Evolutionary conservation across 2,113 vertebrate genomes (phyloP), one percentile per base, ranked within the genome.

Genomic region (Donacobius atricapilla): DNA sequence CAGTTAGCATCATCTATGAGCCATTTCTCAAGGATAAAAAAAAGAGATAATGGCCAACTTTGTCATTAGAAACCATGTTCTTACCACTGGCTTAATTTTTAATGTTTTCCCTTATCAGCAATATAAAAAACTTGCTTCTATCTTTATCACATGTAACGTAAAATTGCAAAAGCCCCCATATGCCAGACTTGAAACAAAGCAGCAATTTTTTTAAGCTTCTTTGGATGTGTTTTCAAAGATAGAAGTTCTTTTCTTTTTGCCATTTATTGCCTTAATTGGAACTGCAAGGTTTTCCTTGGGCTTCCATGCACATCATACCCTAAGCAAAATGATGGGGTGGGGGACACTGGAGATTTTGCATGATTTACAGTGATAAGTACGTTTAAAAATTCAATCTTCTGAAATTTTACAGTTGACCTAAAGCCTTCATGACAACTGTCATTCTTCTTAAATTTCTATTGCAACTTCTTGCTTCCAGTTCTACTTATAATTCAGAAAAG

Each of bases 1-100:
- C 76, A 77, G 63, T 85, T 78, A 95, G 82, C 65, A 81, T 16
- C 13, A 83, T 40, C 45, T 60, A 53, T 80, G 65, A 95, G 22
- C 16, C 28, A 40, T 89, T 96, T 94, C 48, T 96, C 75, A 90
- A 92, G 71, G 68, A 80, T 56, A 77, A 86, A 91, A 86, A 91
- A 73, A 66, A 83, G 44, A 50, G 5, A 65, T 91, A 89, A 96
- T 31, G 58, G 20, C 60, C n/a, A 87, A 65, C 69, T 77, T 48
- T 48, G 64, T 84, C 7, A 69, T 83, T 90, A 94, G 39, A 89
- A 84, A 89, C 24, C 3, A 12, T 44, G 45, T 70, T 94, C 58
- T 77, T 90, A 90, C 24, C 37, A 72, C 21, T 60, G 47, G 33
- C 28, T 83, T 88, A 88, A 82, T 92, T 92, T 94, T 94, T 70